Evolutionary conservation across 2,888 invertebrate species (phyloP), one percentile per base, ranked within the genome.

Genomic region (Amaurobius ferox): DNA sequence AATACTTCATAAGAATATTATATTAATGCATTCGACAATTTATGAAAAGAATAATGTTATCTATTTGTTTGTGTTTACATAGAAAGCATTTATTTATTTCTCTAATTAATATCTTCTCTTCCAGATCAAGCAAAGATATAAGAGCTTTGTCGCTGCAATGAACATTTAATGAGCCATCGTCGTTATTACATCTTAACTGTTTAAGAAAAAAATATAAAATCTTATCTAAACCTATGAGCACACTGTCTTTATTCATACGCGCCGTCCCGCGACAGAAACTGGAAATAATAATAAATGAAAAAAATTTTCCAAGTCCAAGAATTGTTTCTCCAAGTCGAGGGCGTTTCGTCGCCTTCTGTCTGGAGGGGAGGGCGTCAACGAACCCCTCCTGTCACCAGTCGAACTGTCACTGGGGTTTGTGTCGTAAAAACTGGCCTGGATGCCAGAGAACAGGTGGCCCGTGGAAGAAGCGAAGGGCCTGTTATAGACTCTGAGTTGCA

Each of bases 371-470:
- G 66, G 44, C 32, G 32, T 23, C 28, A 16, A 13, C 3, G 29
- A 6, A 7, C 67, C 29, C 26, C 40, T 61, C 30, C 29, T 67
- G 67, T 61, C 35, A 48, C 72, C 26, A 23, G 30, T 30, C 48
- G 44, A 62, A 48, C 40, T 32, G 48, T 55, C 55, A 23, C 30
- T 19, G 39, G 68, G 61, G 35, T n/a, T 19, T 26, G 55, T 35
- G 77, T 78, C 61, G 68, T 68, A 79, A 86, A 86, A 83, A 77
- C 64, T 76, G 67, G 68, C 67, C 73, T 77, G 73, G 78, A 86
- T 86, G 68, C 85, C 78, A 16, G 32, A 29, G 32, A 86, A 68
- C 85, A 86, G 85, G 85, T 86, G 85, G 85, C 85, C 85, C 85
- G 64, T 86, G 68, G 73, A 79, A 48, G 32, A 77, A 29, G 55